Conservation (phyloP, 1,140 invertebrate genomes). For the Drosophila watanabei region DNA sequence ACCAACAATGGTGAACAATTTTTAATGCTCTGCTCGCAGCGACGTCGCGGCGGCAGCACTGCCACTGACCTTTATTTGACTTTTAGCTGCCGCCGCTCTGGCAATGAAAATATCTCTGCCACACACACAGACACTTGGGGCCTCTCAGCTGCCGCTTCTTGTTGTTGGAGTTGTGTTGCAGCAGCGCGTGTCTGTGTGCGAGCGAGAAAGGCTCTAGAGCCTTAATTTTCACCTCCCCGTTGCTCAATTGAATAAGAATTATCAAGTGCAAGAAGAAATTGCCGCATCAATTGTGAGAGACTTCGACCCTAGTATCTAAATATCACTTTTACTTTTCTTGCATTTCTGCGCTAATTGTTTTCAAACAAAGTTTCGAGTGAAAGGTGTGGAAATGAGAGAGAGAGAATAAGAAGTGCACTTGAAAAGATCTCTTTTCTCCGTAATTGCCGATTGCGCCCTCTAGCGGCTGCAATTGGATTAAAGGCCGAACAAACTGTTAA, state of each 20-base stretch:
- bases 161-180: conserved; percentile 43
- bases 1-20: conserved; percentile 76
- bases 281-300: conserved; percentile 5
- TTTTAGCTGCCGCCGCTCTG: conserved; percentile 71
- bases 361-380: conserved; percentile 21
- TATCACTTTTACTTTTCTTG: conserved; percentile 38
- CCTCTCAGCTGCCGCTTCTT: conserved; percentile 25
- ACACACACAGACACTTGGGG: conserved; percentile 52
- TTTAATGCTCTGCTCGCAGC: conserved; percentile 63
- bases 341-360: conserved; percentile 25
- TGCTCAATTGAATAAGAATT: conserved; percentile 34
- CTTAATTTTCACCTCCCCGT: conserved; percentile 22
- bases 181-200: conserved; percentile 20
- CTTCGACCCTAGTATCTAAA: neutral
- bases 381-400: conserved; percentile 6
- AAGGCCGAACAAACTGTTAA: conserved; percentile 8
- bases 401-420: conserved; percentile 14
- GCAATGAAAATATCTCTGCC: conserved; percentile 73
- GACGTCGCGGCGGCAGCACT: conserved; percentile 52
- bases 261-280: conserved; percentile 32
- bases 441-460: conserved; percentile 3
- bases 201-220: conserved; percentile 1
- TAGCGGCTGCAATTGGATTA: neutral
- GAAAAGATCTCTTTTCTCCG: conserved; percentile 18
- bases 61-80: conserved; percentile 82